Evolutionary conservation across 2,113 vertebrate genomes (phyloP).

Genomic region (Anolis carolinensis): DNA sequence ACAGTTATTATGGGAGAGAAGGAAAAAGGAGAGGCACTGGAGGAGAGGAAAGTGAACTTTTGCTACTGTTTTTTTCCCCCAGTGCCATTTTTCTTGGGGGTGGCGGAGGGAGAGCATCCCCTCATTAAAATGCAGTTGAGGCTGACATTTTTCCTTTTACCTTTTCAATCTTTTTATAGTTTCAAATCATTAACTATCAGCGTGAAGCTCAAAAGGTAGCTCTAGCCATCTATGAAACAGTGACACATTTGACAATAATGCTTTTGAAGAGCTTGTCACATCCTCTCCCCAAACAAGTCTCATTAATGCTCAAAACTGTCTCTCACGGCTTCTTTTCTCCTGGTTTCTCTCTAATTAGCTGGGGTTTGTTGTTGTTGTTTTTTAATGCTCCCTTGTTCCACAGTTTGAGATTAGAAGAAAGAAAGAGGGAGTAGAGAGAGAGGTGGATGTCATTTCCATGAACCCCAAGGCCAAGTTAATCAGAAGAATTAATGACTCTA

Average conservation of each 20-base stretch:
- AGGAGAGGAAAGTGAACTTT: slow-evolving; percentile 61
- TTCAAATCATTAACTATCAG: slow-evolving; percentile 85
- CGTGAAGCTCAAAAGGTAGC: slow-evolving; percentile 80
- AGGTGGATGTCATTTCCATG: slow-evolving; percentile 76
- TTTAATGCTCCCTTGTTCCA: slow-evolving; percentile 73
- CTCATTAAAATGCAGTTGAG: slow-evolving; percentile 83
- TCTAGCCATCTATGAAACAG: slow-evolving; percentile 77
- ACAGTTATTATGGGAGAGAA: slow-evolving; percentile 39
- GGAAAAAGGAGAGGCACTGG: slow-evolving; percentile 15
- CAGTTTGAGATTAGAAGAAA: slow-evolving; percentile 67
- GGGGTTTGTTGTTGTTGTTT: slow-evolving; percentile 45
- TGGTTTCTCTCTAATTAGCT: slow-evolving; percentile 83
- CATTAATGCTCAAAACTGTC: slow-evolving; percentile 82
- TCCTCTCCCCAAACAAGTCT: slow-evolving; percentile 83
- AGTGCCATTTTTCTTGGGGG: slow-evolving; percentile 49
- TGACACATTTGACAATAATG: slow-evolving; percentile 86
- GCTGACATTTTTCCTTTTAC: slow-evolving; percentile 79
- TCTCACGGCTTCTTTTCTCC: slow-evolving; percentile 79
- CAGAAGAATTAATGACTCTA: slow-evolving; percentile 85
- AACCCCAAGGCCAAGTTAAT: slow-evolving; percentile 85
- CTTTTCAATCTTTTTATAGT: slow-evolving; percentile 84
- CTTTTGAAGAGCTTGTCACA: slow-evolving; percentile 85
- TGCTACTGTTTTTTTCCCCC: slow-evolving; percentile 43
- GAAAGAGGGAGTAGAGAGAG: slow-evolving; percentile 41
- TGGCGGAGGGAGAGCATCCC: background rate